A percentile compares a stretch with the other conserved stretches of the same genome.
Conservation (phyloP, 1,140 invertebrate species). For the Aricia agestis region DNA sequence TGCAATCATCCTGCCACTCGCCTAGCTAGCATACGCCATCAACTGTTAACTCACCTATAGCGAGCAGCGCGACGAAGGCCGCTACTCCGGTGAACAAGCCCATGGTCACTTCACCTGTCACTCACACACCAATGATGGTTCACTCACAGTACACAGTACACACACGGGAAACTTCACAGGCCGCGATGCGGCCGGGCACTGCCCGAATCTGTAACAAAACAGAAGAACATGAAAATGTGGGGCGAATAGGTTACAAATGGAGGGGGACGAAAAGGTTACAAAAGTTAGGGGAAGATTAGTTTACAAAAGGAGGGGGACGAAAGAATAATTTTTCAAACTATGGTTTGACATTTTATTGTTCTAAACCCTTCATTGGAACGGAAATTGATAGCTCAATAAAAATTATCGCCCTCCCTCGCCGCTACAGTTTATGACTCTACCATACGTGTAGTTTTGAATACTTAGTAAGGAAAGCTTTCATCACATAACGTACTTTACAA, state of each 20-base stretch:
- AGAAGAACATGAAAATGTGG: slow-evolving; percentile 16
- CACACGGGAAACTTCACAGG: slow-evolving; percentile 44
- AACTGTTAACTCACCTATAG: slow-evolving; percentile 47
- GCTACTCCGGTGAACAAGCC: slow-evolving; percentile 46
- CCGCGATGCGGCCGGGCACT: slow-evolving; percentile 63
- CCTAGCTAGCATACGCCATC: too few relatives aligned
- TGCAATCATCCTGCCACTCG: too few relatives aligned
- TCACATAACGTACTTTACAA: not conserved
- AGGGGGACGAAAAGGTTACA: too few relatives aligned
- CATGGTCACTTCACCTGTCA: slow-evolving; percentile 57
- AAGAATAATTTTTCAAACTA: too few relatives aligned
- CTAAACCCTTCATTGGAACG: too few relatives aligned
- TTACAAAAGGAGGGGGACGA: too few relatives aligned
- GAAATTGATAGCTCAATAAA: not conserved
- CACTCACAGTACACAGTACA: slow-evolving; percentile 41
- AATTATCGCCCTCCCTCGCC: not conserved
- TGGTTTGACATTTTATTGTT: too few relatives aligned
- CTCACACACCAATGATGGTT: slow-evolving; percentile 60
- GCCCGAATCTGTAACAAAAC: slow-evolving; percentile 66
- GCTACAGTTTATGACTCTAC: not conserved
- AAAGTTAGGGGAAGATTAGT: too few relatives aligned
- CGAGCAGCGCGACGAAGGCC: slow-evolving; percentile 62
- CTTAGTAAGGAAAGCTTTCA: not conserved
- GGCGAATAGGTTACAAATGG: not conserved
- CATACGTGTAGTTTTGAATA: not conserved